Evolutionary conservation across 2,888 invertebrate species (phyloP), one percentile per base, ranked within the genome.

Genomic region (Melieria picta): DNA sequence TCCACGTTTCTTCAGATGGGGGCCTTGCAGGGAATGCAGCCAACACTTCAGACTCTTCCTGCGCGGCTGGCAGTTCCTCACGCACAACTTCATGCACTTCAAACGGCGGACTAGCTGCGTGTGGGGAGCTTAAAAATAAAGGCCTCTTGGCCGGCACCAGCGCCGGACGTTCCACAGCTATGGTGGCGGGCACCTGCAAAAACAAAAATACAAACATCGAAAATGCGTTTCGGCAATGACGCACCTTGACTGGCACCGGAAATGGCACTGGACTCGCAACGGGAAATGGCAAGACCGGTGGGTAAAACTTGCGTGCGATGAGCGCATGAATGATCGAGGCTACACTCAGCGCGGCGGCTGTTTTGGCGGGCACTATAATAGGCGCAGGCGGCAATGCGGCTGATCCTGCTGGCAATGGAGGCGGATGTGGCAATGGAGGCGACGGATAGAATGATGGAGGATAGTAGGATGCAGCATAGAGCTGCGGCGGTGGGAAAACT

Each of bases 331-430:
- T 56, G 46, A 78, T 72, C 7, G 78, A 78, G 11, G 77, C 77
- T 43, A 78, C 74, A 66, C 78, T 76, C 56, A 78, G 65, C 4
- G 78, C 75, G 11, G 77, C 78, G 4, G 78, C 77, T n/a, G 78
- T 76, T 67, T 76, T 75, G 5, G 77, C 75, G 48, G 78, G 77
- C 16, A 78, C 72, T 52, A 78, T 74, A 56, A 78, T 78, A 1
- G 78, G 76, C 0, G 76, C 57, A 43, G 76, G 73, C 0, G 78
- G 69, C 47, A 77, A 74, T 9, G 62, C 52, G 30, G 73, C 42
- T 4, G 74, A 72, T 9, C 74, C 66, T 0, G 72, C 56, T 7
- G 74, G 64, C n/a, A n/a, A n/a, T n/a, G n/a, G n/a, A n/a, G n/a
- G n/a, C 5, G 74, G 58, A 1, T 71, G 72, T 10, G 75, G 72